Percentiles rank a stretch among this genome's conserved stretches.
phyloP scores from a whole-genome alignment of 92 coral and sea anemone genomes.

The Phymanthus crucifer region DNA sequence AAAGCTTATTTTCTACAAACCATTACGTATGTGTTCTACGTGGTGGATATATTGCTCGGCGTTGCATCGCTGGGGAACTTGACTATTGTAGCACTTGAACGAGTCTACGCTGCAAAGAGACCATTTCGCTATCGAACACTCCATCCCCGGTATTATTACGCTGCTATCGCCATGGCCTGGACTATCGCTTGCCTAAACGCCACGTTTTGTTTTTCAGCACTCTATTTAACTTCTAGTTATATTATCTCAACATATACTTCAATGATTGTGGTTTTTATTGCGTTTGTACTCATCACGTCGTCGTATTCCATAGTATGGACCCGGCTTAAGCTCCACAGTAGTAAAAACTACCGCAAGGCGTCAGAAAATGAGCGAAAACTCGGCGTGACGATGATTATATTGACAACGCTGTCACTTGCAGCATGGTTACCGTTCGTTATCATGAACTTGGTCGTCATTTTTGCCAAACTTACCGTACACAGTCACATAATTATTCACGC shows the following conservation, averaged over 20 bases:
- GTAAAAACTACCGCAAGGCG: conserved; percentile 32
- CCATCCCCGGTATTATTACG: conserved; percentile 24
- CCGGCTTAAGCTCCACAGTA: conserved; percentile 22
- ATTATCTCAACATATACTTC: conserved; percentile 37
- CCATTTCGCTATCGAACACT: conserved; percentile 43
- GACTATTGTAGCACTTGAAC: conserved; percentile 44
- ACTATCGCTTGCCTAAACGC: conserved; percentile 12
- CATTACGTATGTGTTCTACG: conserved; percentile 7
- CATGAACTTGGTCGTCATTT: conserved; percentile 29
- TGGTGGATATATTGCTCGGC: conserved; percentile 34
- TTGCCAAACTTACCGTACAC: conserved; percentile 10
- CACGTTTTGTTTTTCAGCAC: conserved; percentile 29
- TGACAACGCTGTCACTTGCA: conserved; percentile 33
- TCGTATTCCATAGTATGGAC: conserved; percentile 41
- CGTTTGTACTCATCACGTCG: conserved; percentile 28
- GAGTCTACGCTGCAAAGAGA: conserved; percentile 28
- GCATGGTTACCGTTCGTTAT: conserved; percentile 47
- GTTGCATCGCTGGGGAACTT: conserved; percentile 40
- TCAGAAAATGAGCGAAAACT: conserved; percentile 42
- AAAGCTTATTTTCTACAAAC: background rate
- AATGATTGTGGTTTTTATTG: conserved; percentile 36
- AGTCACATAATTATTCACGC: conserved; percentile 20
- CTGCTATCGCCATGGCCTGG: conserved; percentile 31
- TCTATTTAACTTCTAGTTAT: conserved; percentile 19
- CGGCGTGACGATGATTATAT: conserved; percentile 42